phyloP scores from a whole-genome alignment of 2,888 invertebrate genomes.

The Erebia epiphron region DNA sequence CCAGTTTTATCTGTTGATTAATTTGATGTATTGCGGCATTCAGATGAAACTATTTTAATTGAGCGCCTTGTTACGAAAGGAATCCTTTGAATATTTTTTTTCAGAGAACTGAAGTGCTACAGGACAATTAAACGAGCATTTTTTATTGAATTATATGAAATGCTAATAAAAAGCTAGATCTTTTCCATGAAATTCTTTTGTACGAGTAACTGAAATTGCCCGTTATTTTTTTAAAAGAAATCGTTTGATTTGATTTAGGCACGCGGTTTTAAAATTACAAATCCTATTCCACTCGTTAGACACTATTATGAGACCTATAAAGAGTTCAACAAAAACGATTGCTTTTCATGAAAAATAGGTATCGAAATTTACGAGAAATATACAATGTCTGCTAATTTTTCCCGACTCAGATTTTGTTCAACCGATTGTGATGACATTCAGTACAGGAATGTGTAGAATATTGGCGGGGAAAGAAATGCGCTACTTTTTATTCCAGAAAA shows the following conservation, averaged over 20 bases:
- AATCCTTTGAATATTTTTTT: slow-evolving; percentile 23
- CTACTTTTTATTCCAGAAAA: too few relatives aligned
- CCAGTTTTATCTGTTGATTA: slow-evolving; percentile 40
- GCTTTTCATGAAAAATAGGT: too few relatives aligned
- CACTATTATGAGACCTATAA: too few relatives aligned
- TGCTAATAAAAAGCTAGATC: slow-evolving; percentile 9
- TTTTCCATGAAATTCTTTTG: background rate
- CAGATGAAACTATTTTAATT: slow-evolving; percentile 40
- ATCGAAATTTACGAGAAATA: too few relatives aligned
- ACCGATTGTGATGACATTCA: too few relatives aligned
- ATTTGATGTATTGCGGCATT: slow-evolving; percentile 41
- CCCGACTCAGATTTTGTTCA: too few relatives aligned
- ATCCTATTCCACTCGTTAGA: too few relatives aligned
- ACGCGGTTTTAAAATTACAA: background rate
- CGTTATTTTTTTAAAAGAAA: too few relatives aligned
- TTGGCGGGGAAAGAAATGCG: too few relatives aligned
- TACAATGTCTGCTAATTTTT: too few relatives aligned
- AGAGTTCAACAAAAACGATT: too few relatives aligned
- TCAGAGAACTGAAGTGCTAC: background rate
- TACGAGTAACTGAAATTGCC: background rate
- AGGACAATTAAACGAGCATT: background rate
- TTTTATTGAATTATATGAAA: slow-evolving; percentile 5
- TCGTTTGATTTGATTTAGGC: background rate
- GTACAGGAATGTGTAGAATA: too few relatives aligned
- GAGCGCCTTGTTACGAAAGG: slow-evolving; percentile 36